Evolutionary conservation across 2,113 vertebrate species (phyloP).

Genomic region (Aphyosemion australe): DNA sequence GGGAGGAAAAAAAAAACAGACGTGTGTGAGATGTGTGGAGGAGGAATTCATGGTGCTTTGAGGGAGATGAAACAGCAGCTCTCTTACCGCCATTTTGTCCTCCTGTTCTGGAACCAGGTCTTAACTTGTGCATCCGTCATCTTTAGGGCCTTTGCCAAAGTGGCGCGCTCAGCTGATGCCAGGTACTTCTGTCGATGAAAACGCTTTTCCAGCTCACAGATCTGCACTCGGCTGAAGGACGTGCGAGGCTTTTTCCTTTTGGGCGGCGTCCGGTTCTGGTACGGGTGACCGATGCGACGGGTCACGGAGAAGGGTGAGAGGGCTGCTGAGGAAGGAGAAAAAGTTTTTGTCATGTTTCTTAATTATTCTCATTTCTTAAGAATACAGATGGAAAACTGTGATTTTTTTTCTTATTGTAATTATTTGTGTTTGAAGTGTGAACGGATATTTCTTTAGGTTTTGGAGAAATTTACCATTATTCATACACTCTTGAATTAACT

Average conservation of each 20-base stretch:
- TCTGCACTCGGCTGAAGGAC: conserved; percentile 94
- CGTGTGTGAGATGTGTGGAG: too few species aligned
- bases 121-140: conserved; percentile 99
- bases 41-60: too few species aligned
- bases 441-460: too few species aligned
- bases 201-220: conserved; percentile 98
- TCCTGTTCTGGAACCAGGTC: conserved; percentile 98
- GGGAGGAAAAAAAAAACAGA: neutral
- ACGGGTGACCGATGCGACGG: conserved; percentile 93
- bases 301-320: conserved; percentile 91
- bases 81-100: conserved; percentile 96
- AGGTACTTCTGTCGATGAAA: conserved; percentile 94
- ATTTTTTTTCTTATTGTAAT: too few species aligned
- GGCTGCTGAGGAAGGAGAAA: conserved; percentile 76
- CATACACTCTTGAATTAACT: too few species aligned
- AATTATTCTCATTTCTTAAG: too few species aligned
- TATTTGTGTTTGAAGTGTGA: too few species aligned
- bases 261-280: conserved; percentile 97
- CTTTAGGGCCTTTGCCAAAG: conserved; percentile 93
- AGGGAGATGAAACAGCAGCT: neutral
- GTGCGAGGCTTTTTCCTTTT: conserved; percentile 98
- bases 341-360: too few species aligned
- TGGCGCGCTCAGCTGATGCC: conserved; percentile 87
- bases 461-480: too few species aligned
- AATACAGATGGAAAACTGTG: too few species aligned